Base-by-base conservation (phyloP, 2,888 invertebrate genomes). In the Sesia apiformis region DNA sequence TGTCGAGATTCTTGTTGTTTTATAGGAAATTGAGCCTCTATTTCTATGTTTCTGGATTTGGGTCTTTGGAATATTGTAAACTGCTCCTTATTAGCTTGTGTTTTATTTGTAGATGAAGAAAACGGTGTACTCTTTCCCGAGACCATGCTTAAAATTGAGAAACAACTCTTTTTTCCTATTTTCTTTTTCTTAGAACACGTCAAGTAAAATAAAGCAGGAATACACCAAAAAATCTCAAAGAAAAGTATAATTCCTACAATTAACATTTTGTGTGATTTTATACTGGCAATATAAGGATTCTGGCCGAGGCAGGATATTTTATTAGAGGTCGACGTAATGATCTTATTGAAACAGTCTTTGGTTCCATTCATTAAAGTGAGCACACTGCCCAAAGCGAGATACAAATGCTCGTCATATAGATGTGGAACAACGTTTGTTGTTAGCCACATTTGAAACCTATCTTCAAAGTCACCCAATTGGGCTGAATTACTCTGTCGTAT, bases 331-430 rank as follows among this genome's bases (percentile, higher is more conserved):
- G 23, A 23, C 1, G 23, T 23, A 23, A 23, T 23, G 8, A 60
- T n/a, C 62, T 66, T 52, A 4, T 60, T 52, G 51, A 55, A 58
- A 7, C 62, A 49, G 4, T 57, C 58, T 50, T 60, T 65, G 4
- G 77, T 70, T 52, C 57, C 70, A 58, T 83, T 81, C 1, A 79
- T 58, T 53, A 87, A 63, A 23, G 81, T 71, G 0, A 91, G 70
- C 1, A 92, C 81, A 58, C 84, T 84, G 3, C 88, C 89, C 4
- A 92, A 81, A 3, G 85, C 92, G 3, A 91, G 79, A 64, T 93
- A 93, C 63, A 93, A 86, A 56, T 89, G 84, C 4, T 92, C 91
- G 63, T 93, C 93, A 52, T 83, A 82, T 23, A 93, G 79, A 66
- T 91, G 92, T 0, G 90, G 90, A 5, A 85, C 63, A 3, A 92